Percentiles rank a stretch among this genome's conserved stretches.
phyloP scores from a whole-genome alignment of 2,113 vertebrate species.

The Trinectes maculatus region DNA sequence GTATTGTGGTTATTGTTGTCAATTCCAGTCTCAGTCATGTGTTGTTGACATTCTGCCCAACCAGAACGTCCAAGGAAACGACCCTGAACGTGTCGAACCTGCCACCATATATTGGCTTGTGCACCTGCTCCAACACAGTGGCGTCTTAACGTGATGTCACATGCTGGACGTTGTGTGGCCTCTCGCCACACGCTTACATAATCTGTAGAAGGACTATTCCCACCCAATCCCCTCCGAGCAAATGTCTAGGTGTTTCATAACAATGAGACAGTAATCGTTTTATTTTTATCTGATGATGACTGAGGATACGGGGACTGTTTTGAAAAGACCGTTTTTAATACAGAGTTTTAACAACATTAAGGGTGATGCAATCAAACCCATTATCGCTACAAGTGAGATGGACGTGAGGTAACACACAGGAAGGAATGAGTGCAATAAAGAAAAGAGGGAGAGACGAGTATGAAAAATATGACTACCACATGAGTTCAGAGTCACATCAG shows the following conservation, averaged over 20 bases:
- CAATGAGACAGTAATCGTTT: not conserved
- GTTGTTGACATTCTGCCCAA: not conserved
- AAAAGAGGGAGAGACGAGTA: conserved; percentile 29
- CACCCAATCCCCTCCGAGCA: conserved; percentile 11
- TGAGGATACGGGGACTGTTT: conserved; percentile 10
- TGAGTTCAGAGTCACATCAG: conserved; percentile 40
- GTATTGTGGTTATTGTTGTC: not conserved
- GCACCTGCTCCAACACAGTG: conserved; percentile 51
- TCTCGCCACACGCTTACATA: conserved; percentile 6
- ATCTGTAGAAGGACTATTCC: conserved; percentile 1
- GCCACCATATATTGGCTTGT: conserved; percentile 34
- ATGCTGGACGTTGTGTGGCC: conserved; percentile 11
- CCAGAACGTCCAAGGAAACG: conserved; percentile 1
- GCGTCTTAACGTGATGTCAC: conserved; percentile 24
- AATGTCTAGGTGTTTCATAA: conserved; percentile 1
- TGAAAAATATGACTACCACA: conserved; percentile 10
- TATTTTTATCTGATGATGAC: conserved; percentile 1
- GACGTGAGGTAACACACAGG: conserved; percentile 63
- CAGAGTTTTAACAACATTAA: conserved; percentile 53
- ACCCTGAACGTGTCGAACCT: conserved; percentile 27
- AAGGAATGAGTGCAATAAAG: conserved; percentile 55
- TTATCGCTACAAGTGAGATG: conserved; percentile 63
- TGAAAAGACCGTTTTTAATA: conserved; percentile 46
- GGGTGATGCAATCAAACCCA: conserved; percentile 70
- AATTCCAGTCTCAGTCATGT: not conserved